phyloP scores from a whole-genome alignment of 2,113 vertebrate species.

The Alces alces region DNA sequence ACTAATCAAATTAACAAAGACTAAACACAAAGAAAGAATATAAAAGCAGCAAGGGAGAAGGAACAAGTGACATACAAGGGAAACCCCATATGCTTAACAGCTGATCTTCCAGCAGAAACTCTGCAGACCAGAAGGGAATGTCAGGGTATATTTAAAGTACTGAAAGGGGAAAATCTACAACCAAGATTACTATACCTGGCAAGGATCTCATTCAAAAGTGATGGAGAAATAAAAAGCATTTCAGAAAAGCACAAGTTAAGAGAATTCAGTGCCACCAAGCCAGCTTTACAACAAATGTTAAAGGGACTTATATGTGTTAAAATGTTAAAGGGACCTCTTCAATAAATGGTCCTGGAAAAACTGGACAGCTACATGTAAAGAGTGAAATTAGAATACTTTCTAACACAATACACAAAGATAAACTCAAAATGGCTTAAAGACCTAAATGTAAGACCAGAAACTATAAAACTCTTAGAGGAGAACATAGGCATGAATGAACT shows the following conservation, averaged over 20 bases:
- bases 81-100: accelerated
- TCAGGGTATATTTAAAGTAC: not conserved
- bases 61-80: not conserved
- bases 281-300: not conserved
- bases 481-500: not conserved
- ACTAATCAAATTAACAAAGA: not conserved
- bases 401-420: not conserved
- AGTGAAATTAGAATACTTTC: not conserved
- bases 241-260: not conserved
- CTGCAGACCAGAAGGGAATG: not conserved
- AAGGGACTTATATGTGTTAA: not conserved
- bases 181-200: not conserved
- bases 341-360: not conserved
- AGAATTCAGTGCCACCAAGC: not conserved
- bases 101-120: not conserved
- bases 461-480: not conserved
- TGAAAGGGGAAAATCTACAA: not conserved
- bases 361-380: not conserved
- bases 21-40: not conserved
- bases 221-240: not conserved
- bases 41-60: not conserved
- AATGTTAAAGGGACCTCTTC: not conserved
- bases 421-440: not conserved
- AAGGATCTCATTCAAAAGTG: not conserved
- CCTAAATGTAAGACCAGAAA: not conserved